These are phyloP conservation scores for Epizoanthus scotinus DNA, from an alignment of 92 coral and sea anemone genomes.

Conservation along the genomic window DNA sequence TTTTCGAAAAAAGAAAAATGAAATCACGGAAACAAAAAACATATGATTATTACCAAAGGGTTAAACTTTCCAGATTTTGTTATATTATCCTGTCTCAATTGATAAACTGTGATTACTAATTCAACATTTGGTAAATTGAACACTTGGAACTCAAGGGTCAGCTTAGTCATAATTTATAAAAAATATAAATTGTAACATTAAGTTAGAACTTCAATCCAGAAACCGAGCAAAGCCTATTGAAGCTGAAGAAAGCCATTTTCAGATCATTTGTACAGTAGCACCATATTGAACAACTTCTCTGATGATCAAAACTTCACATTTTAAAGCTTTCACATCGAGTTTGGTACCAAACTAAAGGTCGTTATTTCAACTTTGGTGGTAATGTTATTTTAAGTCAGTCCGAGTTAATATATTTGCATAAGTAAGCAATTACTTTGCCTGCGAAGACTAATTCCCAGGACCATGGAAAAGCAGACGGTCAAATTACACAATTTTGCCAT, in stretches of 20 bases:
- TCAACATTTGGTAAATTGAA: no score
- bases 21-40: no score
- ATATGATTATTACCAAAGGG: no score
- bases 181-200: no score
- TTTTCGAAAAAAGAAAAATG: no score
- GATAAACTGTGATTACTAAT: no score
- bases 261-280: slow-evolving; percentile 12
- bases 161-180: no score
- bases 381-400: slow-evolving; percentile 16
- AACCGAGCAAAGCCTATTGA: slow-evolving; percentile 29
- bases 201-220: slow-evolving; percentile 8
- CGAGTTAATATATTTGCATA: slow-evolving; percentile 27
- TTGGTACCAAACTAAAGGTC: slow-evolving; percentile 22
- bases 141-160: no score
- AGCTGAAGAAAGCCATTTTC: slow-evolving; percentile 30
- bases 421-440: slow-evolving; percentile 26
- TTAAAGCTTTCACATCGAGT: slow-evolving; percentile 19
- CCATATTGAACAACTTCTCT: slow-evolving; percentile 23
- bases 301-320: slow-evolving; percentile 32
- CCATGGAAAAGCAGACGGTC: slow-evolving; percentile 26
- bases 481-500: slow-evolving; percentile 39
- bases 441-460: slow-evolving; percentile 43
- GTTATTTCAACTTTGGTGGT: slow-evolving; percentile 30
- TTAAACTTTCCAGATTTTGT: no score
- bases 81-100: no score